phyloP scores from a whole-genome alignment of 1,140 invertebrate species.

The Calosoma granatense region DNA sequence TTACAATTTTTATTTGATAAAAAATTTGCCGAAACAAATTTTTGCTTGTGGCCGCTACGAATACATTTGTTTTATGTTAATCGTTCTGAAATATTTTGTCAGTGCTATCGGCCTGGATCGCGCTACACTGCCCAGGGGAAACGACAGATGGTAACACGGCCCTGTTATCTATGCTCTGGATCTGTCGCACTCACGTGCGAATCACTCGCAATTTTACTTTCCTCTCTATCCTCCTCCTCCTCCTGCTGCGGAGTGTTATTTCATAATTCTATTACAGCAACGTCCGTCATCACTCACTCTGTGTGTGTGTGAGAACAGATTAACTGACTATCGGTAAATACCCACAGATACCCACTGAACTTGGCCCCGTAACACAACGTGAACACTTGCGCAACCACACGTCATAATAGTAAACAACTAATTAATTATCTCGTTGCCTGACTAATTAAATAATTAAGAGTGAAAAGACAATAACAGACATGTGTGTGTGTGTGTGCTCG shows the following conservation, averaged over 20 bases:
- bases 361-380: neutral
- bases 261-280: too few species aligned
- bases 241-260: too few species aligned
- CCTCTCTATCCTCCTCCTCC: neutral
- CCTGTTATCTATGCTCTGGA: too few species aligned
- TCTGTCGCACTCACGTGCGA: too few species aligned
- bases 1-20: neutral
- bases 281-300: too few species aligned
- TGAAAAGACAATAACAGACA: neutral
- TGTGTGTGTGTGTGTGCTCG: neutral
- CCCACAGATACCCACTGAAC: too few species aligned
- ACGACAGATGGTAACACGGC: neutral
- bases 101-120: neutral
- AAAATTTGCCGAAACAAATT: neutral
- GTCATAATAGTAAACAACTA: conserved; percentile 4
- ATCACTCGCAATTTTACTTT: neutral
- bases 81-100: neutral
- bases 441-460: conserved; percentile 4
- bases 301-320: too few species aligned
- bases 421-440: neutral
- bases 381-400: neutral
- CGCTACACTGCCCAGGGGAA: neutral
- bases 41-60: neutral
- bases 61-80: neutral
- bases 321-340: too few species aligned